Evolutionary conservation across 1,140 invertebrate species (phyloP).

Genomic region (Drosophila watanabei): DNA sequence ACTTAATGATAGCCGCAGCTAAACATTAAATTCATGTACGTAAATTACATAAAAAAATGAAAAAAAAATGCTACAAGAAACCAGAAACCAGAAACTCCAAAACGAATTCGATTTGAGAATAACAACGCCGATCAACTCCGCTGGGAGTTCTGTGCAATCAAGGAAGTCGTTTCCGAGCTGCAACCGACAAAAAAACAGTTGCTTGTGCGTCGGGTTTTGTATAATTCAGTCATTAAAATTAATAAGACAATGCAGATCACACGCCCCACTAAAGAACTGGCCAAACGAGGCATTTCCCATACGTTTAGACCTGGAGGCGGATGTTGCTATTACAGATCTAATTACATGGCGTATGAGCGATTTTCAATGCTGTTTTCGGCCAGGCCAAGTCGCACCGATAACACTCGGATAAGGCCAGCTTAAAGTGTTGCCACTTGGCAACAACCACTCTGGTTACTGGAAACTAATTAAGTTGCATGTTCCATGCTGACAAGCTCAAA

Average conservation of each 20-base stretch:
- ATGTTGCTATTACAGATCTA: slow-evolving; percentile 56
- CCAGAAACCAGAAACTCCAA: slow-evolving; percentile 16
- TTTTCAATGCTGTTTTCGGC: slow-evolving; percentile 33
- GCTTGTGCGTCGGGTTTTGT: slow-evolving; percentile 41
- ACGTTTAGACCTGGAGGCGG: slow-evolving; percentile 35
- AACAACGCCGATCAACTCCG: slow-evolving; percentile 24
- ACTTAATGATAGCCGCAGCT: slow-evolving; percentile 77
- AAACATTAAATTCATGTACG: slow-evolving; percentile 72
- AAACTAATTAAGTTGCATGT: slow-evolving; percentile 72
- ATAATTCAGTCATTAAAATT: slow-evolving; percentile 75
- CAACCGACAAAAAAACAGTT: slow-evolving; percentile 29
- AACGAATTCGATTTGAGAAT: slow-evolving; percentile 59
- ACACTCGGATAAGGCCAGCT: slow-evolving; percentile 40
- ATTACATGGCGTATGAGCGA: slow-evolving; percentile 63
- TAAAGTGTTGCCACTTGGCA: slow-evolving; percentile 17
- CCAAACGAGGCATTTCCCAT: slow-evolving; percentile 42
- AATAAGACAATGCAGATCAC: slow-evolving; percentile 69
- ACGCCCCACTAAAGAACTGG: slow-evolving; percentile 49
- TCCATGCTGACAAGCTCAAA: slow-evolving; percentile 43
- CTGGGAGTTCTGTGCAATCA: slow-evolving; percentile 28
- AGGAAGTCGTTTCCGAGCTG: slow-evolving; percentile 39
- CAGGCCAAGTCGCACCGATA: slow-evolving; percentile 45
- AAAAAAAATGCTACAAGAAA: slow-evolving; percentile 39
- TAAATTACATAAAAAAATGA: slow-evolving; percentile 35
- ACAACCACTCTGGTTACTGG: slow-evolving; percentile 11